Evolutionary conservation across 1,140 invertebrate species (phyloP), one percentile per base, ranked within the genome.

Genomic region (Calephelis nemesis): DNA sequence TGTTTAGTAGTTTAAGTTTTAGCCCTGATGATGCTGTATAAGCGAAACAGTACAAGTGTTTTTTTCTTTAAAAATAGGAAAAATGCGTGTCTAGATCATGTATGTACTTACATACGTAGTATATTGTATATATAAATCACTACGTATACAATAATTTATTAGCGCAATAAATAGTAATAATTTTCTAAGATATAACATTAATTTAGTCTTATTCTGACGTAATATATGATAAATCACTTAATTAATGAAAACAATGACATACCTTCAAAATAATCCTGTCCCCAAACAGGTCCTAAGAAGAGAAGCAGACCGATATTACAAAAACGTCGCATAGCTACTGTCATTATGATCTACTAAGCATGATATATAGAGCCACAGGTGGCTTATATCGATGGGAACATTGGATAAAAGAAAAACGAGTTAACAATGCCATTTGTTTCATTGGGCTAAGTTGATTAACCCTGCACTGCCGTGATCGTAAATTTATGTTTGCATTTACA

Each of bases 361-460:
- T 71, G 73, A 80, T 78, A 76, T 74, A 75, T 68, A 52, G 30
- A 40, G 65, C 71, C 65, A 76, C 82, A 85, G 80, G 78, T 84
- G 85, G 76, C 75, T 81, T 87, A 85, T 85, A 87, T 85, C 77
- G 69, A 50, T 54, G 69, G 63, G 66, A 62, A 73, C 39, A 74
- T 72, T 67, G 62, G 68, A 79, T 81, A 80, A 78, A 70, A 69
- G 71, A 70, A 74, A 70, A 77, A 79, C 76, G 75, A 58, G 52
- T 60, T 72, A 76, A 85, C 83, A 85, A 83, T 85, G 66, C 74
- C 81, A 75, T 85, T 85, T 85, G 83, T 85, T 80, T 77, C 75
- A 67, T 77, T 72, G 68, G 69, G 68, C 71, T 71, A 68, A 75
- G 72, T 78, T 70, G 72, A 77, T 76, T 81, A 82, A 82, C 74